A percentile compares a stretch with the other conserved stretches of the same genome.
Conservation (phyloP, 37 sponge, comb jelly and placozoan species). For the Cliona cf. orientalis region DNA sequence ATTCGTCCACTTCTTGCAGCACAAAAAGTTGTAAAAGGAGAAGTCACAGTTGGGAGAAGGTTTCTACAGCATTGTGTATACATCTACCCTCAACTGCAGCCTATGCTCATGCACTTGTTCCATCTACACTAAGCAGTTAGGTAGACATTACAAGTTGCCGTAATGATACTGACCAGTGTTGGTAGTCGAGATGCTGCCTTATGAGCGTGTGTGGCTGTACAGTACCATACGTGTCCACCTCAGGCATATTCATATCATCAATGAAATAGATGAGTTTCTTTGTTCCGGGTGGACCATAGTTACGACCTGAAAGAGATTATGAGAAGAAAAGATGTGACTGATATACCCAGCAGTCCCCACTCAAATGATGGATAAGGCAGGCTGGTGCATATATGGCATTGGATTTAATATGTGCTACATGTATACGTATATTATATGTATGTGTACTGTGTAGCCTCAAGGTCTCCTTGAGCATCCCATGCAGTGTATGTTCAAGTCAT, state of each 20-base stretch:
- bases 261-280: conserved; percentile 98
- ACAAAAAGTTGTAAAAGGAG: neutral
- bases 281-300: conserved; percentile 97
- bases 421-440: neutral
- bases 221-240: conserved; percentile 97
- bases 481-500: neutral
- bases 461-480: neutral
- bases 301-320: conserved; percentile 52
- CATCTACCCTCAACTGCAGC: no score
- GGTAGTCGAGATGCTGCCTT: conserved; percentile 97
- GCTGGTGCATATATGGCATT: neutral
- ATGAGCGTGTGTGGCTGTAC: conserved; percentile 98
- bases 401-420: neutral
- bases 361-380: neutral
- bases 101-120: neutral
- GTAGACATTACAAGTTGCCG: no score
- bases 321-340: neutral
- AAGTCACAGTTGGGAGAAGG: neutral
- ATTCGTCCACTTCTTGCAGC: neutral
- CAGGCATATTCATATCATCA: conserved; percentile 99
- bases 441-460: neutral
- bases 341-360: neutral
- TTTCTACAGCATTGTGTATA: neutral
- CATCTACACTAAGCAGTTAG: neutral
- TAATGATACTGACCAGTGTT: conserved; percentile 91